phyloP scores from a whole-genome alignment of 2,888 invertebrate genomes.

The Torymus tubicola region DNA sequence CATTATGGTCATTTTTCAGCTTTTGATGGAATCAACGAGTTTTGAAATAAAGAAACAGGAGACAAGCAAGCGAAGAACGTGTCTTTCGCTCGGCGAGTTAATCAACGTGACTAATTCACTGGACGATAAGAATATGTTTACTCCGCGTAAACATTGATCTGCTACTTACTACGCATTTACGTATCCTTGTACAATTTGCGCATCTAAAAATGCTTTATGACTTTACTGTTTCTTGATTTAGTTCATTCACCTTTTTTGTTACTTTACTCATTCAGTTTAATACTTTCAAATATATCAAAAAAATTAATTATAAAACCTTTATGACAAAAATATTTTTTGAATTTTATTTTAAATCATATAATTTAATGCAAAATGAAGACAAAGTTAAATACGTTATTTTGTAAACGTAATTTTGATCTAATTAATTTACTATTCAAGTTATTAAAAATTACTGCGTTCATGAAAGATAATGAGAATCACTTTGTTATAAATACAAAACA shows the following conservation, averaged over 20 bases:
- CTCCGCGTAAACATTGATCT: slow-evolving; percentile 45
- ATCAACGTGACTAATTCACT: slow-evolving; percentile 46
- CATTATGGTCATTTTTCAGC: background rate
- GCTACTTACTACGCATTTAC: slow-evolving; percentile 30
- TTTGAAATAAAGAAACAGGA: slow-evolving; percentile 35
- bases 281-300: too few relatives aligned
- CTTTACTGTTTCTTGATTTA: slow-evolving; percentile 19
- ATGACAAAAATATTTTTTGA: too few relatives aligned
- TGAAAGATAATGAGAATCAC: too few relatives aligned
- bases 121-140: slow-evolving; percentile 45
- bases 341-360: too few relatives aligned
- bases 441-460: too few relatives aligned
- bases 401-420: too few relatives aligned
- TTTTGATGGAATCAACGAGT: slow-evolving; percentile 24
- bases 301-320: too few relatives aligned
- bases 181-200: slow-evolving; percentile 31
- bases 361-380: too few relatives aligned
- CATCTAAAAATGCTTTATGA: slow-evolving; percentile 21
- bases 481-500: too few relatives aligned
- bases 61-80: slow-evolving; percentile 7
- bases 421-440: too few relatives aligned
- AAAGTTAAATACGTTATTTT: too few relatives aligned
- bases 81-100: slow-evolving; percentile 32
- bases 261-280: too few relatives aligned
- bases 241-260: background rate